phyloP scores from a whole-genome alignment of 1,140 invertebrate genomes.

The Oryctes rhinoceros region DNA sequence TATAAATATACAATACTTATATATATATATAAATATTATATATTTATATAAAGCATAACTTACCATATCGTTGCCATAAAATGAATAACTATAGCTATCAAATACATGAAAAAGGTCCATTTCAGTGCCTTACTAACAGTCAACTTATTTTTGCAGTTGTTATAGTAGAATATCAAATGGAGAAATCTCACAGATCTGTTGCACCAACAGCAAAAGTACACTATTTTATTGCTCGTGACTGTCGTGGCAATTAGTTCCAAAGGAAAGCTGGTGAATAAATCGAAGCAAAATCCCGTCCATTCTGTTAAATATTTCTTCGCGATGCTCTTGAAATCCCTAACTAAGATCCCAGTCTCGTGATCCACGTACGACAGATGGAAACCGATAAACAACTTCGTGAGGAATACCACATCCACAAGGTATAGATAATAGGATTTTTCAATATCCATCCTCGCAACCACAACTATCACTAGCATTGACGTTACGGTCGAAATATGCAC shows the following conservation, averaged over 20 bases:
- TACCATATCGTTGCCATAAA: constrained; percentile 40
- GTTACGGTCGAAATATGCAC: constrained; percentile 39
- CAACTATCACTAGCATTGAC: constrained; percentile 9
- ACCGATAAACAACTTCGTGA: constrained; percentile 22
- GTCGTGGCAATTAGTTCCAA: constrained; percentile 14
- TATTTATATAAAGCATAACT: constrained; percentile 9
- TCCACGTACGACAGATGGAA: constrained; percentile 38
- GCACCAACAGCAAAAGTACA: not conserved
- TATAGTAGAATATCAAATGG: constrained; percentile 18
- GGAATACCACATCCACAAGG: constrained; percentile 33
- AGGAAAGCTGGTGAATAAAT: constrained; percentile 37
- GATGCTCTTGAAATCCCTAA: not conserved
- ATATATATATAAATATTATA: too few species aligned
- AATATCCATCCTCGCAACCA: not conserved
- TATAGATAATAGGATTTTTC: not conserved
- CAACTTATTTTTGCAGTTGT: constrained; percentile 34
- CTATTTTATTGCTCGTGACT: not conserved
- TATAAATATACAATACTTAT: not conserved
- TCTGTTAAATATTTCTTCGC: constrained; percentile 20
- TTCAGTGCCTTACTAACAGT: constrained; percentile 32
- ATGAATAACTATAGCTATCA: constrained; percentile 36
- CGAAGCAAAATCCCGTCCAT: constrained; percentile 32
- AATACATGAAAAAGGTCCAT: constrained; percentile 39
- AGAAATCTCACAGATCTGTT: constrained; percentile 23
- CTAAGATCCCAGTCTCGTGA: constrained; percentile 35